Evolutionary conservation across 1,140 invertebrate species (phyloP).

Genomic region (Monomorium pharaonis): DNA sequence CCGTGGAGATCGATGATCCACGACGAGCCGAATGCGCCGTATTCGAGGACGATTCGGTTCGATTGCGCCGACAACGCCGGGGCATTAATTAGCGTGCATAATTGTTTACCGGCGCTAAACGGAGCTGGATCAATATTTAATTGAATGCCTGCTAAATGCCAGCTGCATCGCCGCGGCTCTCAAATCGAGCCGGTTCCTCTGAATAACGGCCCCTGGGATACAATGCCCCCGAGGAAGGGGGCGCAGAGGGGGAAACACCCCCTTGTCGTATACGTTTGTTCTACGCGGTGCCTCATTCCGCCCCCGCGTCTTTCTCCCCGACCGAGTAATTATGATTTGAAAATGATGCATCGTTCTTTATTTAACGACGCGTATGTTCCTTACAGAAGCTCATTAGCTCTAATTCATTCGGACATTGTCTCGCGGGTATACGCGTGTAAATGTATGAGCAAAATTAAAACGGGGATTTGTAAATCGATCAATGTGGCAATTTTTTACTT

Average conservation of each 20-base stretch:
- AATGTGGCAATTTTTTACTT: conserved; percentile 15
- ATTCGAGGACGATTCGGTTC: conserved; percentile 76
- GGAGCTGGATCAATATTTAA: conserved; percentile 84
- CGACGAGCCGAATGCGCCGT: conserved; percentile 56
- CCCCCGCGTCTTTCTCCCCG: conserved; percentile 32
- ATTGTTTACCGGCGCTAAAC: conserved; percentile 84
- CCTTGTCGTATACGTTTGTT: conserved; percentile 68
- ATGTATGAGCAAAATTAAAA: neutral
- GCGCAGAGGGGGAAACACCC: conserved; percentile 19
- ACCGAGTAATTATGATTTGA: conserved; percentile 20
- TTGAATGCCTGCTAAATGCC: conserved; percentile 84
- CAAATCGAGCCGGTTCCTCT: conserved; percentile 79
- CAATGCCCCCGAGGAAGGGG: conserved; percentile 57
- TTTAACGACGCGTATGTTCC: neutral
- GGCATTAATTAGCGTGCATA: conserved; percentile 84
- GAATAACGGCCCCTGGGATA: conserved; percentile 75
- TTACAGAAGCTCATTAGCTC: neutral
- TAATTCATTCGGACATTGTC: neutral
- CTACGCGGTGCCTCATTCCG: conserved; percentile 9
- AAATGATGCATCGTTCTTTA: conserved; percentile 25
- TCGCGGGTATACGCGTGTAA: neutral
- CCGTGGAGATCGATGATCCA: conserved; percentile 70
- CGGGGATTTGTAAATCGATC: neutral
- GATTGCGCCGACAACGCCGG: conserved; percentile 81
- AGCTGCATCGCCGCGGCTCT: conserved; percentile 80